These are phyloP conservation scores for Montifringilla adamsi DNA, from an alignment of 2,113 vertebrate genomes.

Conservation along the genomic window DNA sequence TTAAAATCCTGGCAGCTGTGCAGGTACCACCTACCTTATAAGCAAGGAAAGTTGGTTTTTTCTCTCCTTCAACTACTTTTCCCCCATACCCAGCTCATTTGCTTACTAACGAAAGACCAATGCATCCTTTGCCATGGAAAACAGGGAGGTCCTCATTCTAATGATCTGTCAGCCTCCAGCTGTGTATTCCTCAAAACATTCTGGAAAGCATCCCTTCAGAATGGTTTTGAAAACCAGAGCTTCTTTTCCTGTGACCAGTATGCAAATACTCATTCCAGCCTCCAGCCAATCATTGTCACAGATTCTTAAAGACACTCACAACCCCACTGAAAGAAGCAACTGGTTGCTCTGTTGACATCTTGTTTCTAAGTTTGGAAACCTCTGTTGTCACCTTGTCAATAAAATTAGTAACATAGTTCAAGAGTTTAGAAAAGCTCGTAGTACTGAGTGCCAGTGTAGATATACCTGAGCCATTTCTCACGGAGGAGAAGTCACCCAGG, in stretches of 20 bases:
- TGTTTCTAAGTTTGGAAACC: background rate
- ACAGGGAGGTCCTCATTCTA: background rate
- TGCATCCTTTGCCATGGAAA: background rate
- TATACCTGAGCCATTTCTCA: background rate
- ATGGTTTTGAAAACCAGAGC: background rate
- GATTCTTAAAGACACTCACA: background rate
- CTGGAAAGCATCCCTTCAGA: background rate
- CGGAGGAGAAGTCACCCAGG: background rate
- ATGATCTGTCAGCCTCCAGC: background rate
- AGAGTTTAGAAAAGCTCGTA: background rate
- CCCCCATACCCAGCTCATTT: background rate
- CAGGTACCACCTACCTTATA: background rate
- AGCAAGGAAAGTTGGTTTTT: background rate
- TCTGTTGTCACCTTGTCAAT: background rate
- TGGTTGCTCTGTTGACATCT: background rate
- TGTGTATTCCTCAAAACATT: background rate
- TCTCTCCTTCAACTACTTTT: background rate
- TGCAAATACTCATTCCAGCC: background rate
- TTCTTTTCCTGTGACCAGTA: background rate
- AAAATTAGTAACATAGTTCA: background rate
- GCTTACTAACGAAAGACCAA: background rate
- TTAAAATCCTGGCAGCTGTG: background rate
- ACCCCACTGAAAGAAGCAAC: background rate
- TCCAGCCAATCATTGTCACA: background rate
- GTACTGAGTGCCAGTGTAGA: background rate